Evolutionary conservation across 2,797 vertebrate species (phyloP), one percentile per base, ranked within the genome.

Genomic region (Gallinago stenura): DNA sequence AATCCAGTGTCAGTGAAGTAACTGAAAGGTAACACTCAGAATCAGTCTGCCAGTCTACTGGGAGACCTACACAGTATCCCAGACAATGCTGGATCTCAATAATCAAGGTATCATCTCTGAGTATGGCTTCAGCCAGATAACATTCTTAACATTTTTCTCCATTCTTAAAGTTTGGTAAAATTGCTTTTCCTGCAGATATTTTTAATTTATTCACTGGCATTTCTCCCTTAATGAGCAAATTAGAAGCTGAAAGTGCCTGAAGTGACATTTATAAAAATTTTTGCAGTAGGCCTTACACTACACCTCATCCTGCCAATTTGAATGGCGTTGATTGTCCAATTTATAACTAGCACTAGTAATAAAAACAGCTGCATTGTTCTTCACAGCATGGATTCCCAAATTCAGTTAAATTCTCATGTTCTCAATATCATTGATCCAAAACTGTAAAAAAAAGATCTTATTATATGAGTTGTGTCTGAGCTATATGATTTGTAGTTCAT

Each of bases 371-470:
- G 16, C 12, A 56, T 87, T 20, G 1, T 31, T 85, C 61, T 78
- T 75, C 31, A 70, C 6, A 43, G 15, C 12, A 31, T 18, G 28
- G n/a, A n/a, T 75, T 78, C 14, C 31, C 31, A 70, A 75, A 75
- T 5, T 66, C 25, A 75, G 8, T 39, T 82, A 20, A 43, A 2
- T 78, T 62, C 22, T 26, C 21, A 31, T 35, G 5, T 43, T 78
- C 35, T 7, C 14, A 48, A 43, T 53, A 46, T 1, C 28, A 43
- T 46, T 48, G 18, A 43, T 16, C 12, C 30, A 72, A 77, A 69
- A 41, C 5, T 26, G 1, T 66, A 45, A 45, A n/a, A 46, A 17
- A 17, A 26, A 19, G 7, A 35, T 2, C 2, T 1, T 26, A 2
- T 33, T 26, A 4, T 19, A 31, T 25, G 3, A 48, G 30, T 78